Evolutionary conservation across 2,113 vertebrate species (phyloP).

Genomic region (Ranitomeya variabilis): DNA sequence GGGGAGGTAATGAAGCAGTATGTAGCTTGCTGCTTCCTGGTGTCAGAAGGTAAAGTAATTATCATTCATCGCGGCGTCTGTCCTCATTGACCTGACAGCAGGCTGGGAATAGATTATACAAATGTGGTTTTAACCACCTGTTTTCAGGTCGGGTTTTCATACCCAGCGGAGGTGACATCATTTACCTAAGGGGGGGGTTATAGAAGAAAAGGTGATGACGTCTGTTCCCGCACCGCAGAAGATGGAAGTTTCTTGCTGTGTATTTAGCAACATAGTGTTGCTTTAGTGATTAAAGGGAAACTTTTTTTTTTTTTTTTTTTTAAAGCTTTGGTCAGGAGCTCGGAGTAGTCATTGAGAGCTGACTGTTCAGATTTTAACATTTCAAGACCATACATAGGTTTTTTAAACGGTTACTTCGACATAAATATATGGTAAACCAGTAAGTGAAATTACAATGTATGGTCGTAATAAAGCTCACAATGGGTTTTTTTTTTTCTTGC

Average conservation of each 20-base stretch:
- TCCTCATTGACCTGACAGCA: slow-evolving; percentile 51
- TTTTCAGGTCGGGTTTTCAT: slow-evolving; percentile 23
- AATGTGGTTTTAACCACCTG: slow-evolving; percentile 47
- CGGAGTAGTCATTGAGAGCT: neutral
- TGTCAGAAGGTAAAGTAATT: slow-evolving; percentile 41
- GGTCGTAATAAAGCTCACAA: no score
- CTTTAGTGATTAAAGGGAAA: neutral
- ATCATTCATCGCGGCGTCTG: slow-evolving; percentile 32
- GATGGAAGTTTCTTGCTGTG: neutral
- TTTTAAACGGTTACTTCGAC: no score
- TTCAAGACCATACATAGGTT: neutral
- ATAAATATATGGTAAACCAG: no score
- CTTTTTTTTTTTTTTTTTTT: neutral
- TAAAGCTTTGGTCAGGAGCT: neutral
- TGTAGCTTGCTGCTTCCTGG: slow-evolving; percentile 3
- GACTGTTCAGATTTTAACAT: neutral
- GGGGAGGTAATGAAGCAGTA: slow-evolving; percentile 31
- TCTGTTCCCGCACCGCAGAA: neutral
- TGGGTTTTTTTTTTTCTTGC: no score
- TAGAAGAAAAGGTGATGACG: neutral
- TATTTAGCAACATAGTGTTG: neutral
- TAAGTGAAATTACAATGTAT: no score
- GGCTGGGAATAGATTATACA: slow-evolving; percentile 45
- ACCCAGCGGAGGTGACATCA: slow-evolving; percentile 19
- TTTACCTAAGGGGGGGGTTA: neutral